phyloP scores from a whole-genome alignment of 2,113 vertebrate genomes.

The Pardalotus punctatus region DNA sequence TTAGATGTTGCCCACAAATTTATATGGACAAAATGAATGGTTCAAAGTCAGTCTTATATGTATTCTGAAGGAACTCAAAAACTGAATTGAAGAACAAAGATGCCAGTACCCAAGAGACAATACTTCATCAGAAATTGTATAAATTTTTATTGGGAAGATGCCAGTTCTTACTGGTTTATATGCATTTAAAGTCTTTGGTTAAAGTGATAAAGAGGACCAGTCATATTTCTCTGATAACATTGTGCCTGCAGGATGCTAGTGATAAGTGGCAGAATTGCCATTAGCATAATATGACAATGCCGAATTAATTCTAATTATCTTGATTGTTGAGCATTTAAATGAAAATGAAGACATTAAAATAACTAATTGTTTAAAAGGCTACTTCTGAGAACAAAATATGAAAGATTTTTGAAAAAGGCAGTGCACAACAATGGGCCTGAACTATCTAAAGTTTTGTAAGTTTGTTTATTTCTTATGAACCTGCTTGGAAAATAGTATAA shows the following conservation, averaged over 20 bases:
- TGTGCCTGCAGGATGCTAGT: conserved; percentile 63
- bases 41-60: neutral
- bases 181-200: conserved; percentile 18
- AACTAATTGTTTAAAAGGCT: conserved; percentile 83
- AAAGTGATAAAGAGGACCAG: conserved; percentile 67
- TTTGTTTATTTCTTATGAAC: conserved; percentile 51
- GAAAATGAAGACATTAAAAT: conserved; percentile 87
- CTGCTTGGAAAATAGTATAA: conserved; percentile 16
- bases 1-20: neutral
- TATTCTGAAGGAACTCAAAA: neutral
- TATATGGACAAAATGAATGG: neutral
- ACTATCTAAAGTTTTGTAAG: neutral
- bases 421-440: conserved; percentile 5
- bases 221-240: conserved; percentile 71
- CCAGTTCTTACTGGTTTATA: conserved; percentile 25
- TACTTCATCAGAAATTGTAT: conserved; percentile 7
- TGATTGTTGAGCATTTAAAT: conserved; percentile 84
- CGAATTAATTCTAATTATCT: conserved; percentile 89
- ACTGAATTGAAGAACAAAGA: neutral
- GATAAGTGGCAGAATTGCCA: conserved; percentile 75
- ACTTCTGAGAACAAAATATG: conserved; percentile 65
- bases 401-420: conserved; percentile 40
- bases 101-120: neutral
- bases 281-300: conserved; percentile 78
- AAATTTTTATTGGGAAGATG: conserved; percentile 16